Percentiles rank a stretch among this genome's conserved stretches.
Conservation (phyloP, 2,113 vertebrate genomes). For the Mormyrus lacerda region DNA sequence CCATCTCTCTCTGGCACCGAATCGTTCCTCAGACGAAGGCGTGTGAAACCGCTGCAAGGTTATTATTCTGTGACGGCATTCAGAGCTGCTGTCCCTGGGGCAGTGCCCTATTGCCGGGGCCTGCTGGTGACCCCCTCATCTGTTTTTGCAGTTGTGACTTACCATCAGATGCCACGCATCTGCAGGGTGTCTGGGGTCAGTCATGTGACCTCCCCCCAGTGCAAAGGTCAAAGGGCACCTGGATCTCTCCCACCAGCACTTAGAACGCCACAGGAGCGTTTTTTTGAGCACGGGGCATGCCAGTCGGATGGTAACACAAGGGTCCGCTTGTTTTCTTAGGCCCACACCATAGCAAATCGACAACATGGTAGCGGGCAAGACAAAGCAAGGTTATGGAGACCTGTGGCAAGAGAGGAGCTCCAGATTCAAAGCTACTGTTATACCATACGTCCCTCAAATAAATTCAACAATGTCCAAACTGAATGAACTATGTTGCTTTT, state of each 20-base stretch:
- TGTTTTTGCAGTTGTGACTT: neutral
- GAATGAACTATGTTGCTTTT: neutral
- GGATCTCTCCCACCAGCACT: neutral
- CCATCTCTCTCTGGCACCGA: neutral
- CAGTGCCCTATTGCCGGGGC: neutral
- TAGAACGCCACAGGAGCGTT: neutral
- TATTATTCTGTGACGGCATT: neutral
- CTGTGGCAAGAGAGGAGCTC: neutral
- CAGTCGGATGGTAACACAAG: neutral
- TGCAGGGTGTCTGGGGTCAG: conserved; percentile 7
- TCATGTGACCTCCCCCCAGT: conserved; percentile 7
- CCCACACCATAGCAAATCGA: neutral
- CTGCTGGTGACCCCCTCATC: neutral
- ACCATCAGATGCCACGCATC: neutral
- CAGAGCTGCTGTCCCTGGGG: neutral
- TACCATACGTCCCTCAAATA: neutral
- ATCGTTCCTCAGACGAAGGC: neutral
- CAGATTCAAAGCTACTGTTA: neutral
- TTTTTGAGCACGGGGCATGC: conserved; percentile 1
- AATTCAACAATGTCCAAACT: neutral
- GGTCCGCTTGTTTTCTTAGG: neutral
- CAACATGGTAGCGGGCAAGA: neutral
- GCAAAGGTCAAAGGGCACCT: conserved; percentile 18
- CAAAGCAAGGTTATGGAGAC: neutral
- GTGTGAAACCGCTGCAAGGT: neutral